A percentile compares a stretch with the other conserved stretches of the same genome.
Conservation (phyloP, 1,140 invertebrate genomes). For the Anastrepha ludens region DNA sequence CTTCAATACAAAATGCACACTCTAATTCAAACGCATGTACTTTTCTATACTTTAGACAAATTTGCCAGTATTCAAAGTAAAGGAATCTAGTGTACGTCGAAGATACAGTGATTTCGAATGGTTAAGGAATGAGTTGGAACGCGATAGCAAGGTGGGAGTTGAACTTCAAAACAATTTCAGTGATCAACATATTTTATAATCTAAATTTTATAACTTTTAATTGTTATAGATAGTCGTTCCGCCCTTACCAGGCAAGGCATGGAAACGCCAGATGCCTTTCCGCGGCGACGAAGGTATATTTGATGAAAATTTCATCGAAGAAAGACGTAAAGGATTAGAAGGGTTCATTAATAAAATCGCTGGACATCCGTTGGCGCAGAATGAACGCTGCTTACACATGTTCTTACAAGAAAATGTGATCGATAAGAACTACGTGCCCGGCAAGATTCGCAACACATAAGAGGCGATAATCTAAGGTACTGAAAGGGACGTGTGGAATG, state of each 20-base stretch:
- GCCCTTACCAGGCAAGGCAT: constrained; percentile 96
- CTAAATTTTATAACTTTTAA: neutral
- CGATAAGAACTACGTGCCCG: constrained; percentile 99
- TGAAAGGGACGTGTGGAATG: neutral
- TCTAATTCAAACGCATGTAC: neutral
- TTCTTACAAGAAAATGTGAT: constrained; percentile 98
- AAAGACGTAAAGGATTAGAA: constrained; percentile 97
- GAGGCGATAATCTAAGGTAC: constrained; percentile 51
- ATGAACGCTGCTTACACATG: constrained; percentile 99
- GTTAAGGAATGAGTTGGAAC: constrained; percentile 98
- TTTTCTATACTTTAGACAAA: constrained; percentile 90
- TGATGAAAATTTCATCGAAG: constrained; percentile 99
- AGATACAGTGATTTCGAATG: constrained; percentile 99
- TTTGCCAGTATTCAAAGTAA: constrained; percentile 99
- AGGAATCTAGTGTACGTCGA: constrained; percentile 97
- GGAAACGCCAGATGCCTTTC: constrained; percentile 98
- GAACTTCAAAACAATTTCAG: too few relatives aligned
- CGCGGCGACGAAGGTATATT: constrained; percentile 99
- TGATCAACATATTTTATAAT: neutral
- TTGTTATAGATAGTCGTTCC: constrained; percentile 95
- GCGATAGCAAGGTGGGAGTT: constrained; percentile 93
- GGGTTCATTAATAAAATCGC: constrained; percentile 99
- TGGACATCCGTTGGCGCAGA: constrained; percentile 99
- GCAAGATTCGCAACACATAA: constrained; percentile 98
- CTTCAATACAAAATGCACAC: neutral